These are phyloP conservation scores for Corythoichthys haematopterus DNA, from an alignment of 2,113 vertebrate species.

Conservation along the genomic window DNA sequence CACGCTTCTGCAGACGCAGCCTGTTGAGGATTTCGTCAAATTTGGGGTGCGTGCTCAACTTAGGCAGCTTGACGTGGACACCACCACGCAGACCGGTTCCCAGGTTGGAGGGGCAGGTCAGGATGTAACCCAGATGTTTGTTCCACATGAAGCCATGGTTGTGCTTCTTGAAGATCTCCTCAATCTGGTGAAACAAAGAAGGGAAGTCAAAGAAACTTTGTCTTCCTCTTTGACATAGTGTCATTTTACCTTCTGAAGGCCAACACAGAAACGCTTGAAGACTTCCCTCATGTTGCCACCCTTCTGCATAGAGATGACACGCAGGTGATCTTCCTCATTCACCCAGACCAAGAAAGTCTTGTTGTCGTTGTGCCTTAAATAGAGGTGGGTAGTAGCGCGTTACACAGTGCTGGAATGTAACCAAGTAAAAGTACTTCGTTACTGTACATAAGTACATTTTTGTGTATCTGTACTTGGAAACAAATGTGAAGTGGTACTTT, in stretches of 20 bases:
- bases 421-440: too few relatives aligned
- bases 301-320: conserved; percentile 92
- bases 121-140: conserved; percentile 86
- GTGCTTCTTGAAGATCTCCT: conserved; percentile 88
- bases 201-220: conserved; percentile 6
- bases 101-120: conserved; percentile 92
- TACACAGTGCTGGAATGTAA: too few relatives aligned
- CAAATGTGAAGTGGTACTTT: too few relatives aligned
- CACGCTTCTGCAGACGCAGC: conserved; percentile 91
- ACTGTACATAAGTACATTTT: too few relatives aligned
- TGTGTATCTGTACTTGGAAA: too few relatives aligned
- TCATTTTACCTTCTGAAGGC: conserved; percentile 79
- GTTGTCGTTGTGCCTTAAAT: conserved; percentile 82
- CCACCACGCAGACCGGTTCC: conserved; percentile 90
- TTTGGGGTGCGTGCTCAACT: conserved; percentile 88
- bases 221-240: background rate
- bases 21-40: conserved; percentile 87
- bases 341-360: conserved; percentile 95
- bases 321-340: conserved; percentile 92
- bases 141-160: conserved; percentile 92
- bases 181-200: conserved; percentile 72
- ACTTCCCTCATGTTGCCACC: conserved; percentile 95
- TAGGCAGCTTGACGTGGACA: conserved; percentile 84
- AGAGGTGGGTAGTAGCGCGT: too few relatives aligned
- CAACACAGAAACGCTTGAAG: conserved; percentile 89